Conservation (phyloP, 2,888 invertebrate species). For the Limnephilus auricula region DNA sequence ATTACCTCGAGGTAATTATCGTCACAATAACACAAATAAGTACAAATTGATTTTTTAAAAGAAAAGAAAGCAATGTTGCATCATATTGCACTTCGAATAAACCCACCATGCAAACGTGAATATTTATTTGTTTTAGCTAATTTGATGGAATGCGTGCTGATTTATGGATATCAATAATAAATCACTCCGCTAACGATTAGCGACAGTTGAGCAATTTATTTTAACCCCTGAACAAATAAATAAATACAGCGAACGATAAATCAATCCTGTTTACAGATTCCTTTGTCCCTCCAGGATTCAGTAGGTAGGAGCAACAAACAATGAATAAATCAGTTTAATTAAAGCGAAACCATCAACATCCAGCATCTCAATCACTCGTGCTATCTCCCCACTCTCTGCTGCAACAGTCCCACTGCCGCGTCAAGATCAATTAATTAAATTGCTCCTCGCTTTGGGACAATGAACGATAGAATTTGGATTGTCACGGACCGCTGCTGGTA, state of each 20-base stretch:
- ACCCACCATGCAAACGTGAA: too few relatives aligned
- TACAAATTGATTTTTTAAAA: too few relatives aligned
- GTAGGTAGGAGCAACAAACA: background rate
- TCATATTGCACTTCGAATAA: too few relatives aligned
- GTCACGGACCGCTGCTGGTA: background rate
- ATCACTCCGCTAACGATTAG: background rate
- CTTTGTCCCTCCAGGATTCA: background rate
- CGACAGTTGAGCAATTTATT: background rate
- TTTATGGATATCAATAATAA: background rate
- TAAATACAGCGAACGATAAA: background rate
- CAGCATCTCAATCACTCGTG: background rate
- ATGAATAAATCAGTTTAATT: background rate
- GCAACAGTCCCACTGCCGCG: background rate
- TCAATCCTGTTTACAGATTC: background rate
- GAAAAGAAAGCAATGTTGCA: too few relatives aligned
- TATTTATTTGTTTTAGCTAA: too few relatives aligned
- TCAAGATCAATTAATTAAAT: background rate
- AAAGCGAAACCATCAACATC: background rate
- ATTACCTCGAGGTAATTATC: too few relatives aligned
- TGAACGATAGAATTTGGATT: background rate
- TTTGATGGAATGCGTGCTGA: too few relatives aligned
- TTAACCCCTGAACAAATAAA: background rate
- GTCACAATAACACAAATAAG: too few relatives aligned
- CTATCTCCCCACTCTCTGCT: background rate
- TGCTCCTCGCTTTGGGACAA: background rate